Percentiles rank a stretch among this genome's conserved stretches.
phyloP scores from a whole-genome alignment of 2,797 vertebrate species.

The Poeciliopsis infans region DNA sequence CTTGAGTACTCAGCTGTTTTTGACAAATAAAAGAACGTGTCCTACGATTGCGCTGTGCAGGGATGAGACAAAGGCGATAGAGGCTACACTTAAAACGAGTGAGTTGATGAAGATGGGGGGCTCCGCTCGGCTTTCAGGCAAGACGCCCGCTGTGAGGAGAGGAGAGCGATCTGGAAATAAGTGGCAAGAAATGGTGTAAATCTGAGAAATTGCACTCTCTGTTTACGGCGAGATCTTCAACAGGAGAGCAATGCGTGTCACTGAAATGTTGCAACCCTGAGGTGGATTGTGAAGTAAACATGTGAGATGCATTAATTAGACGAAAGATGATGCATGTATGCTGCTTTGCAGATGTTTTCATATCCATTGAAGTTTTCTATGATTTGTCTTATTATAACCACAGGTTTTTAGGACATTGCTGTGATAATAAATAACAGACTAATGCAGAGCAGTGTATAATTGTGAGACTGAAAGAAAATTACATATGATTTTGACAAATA shows the following conservation, averaged over 20 bases:
- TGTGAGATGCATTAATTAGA: neutral
- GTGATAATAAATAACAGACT: neutral
- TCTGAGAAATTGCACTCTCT: conserved; percentile 21
- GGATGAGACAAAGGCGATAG: conserved; percentile 32
- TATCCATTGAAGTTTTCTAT: neutral
- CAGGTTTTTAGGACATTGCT: neutral
- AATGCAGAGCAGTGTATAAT: neutral
- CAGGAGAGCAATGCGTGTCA: conserved; percentile 10
- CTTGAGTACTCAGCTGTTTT: conserved; percentile 18
- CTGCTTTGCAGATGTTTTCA: neutral
- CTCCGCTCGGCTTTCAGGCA: conserved; percentile 35
- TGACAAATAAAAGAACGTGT: conserved; percentile 41
- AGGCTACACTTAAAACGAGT: conserved; percentile 35
- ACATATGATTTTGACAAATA: neutral
- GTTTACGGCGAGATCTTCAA: conserved; percentile 20
- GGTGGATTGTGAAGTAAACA: conserved; percentile 19
- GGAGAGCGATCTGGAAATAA: conserved; percentile 14
- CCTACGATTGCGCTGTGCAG: conserved; percentile 29
- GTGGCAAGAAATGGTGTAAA: conserved; percentile 32
- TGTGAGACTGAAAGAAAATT: neutral
- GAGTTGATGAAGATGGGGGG: conserved; percentile 36
- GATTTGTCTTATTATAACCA: neutral
- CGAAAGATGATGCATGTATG: neutral
- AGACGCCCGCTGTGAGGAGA: conserved; percentile 37
- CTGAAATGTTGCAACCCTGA: conserved; percentile 10